A percentile compares a stretch with the other conserved stretches of the same genome.
Evolutionary conservation across 2,797 vertebrate species (phyloP).

Genomic region (Anas capensis): DNA sequence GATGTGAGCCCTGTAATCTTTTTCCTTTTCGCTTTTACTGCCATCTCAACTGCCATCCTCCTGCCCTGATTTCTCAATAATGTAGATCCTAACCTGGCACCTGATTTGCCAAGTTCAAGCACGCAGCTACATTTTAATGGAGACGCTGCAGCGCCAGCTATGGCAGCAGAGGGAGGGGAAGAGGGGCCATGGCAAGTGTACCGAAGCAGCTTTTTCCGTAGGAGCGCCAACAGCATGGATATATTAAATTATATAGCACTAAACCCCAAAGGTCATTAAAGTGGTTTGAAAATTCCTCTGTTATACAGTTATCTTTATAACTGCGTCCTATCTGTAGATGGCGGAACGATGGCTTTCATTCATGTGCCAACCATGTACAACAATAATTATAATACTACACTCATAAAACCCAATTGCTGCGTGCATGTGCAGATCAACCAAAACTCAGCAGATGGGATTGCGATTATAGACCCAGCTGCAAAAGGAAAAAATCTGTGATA

Average conservation of each 20-base stretch:
- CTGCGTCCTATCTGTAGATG: neutral
- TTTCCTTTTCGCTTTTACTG: neutral
- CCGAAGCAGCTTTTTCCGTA: neutral
- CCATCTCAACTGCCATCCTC: neutral
- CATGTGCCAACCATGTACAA: neutral
- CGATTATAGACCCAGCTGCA: neutral
- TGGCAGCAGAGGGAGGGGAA: neutral
- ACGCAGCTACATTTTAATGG: neutral
- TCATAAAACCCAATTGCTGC: neutral
- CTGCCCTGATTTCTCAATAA: neutral
- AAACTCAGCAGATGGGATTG: neutral
- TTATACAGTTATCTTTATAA: constrained; percentile 18
- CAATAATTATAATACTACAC: constrained; percentile 23
- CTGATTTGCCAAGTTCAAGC: neutral
- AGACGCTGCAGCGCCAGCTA: neutral
- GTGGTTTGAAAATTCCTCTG: constrained; percentile 17
- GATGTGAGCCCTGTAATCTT: rapidly evolving
- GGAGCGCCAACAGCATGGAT: neutral
- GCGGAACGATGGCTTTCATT: constrained; percentile 34
- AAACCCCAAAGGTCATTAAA: constrained; percentile 12
- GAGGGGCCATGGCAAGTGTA: neutral
- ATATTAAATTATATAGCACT: neutral
- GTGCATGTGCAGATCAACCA: rapidly evolving
- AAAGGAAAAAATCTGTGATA: neutral
- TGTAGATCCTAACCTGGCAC: neutral